Evolutionary conservation across 2,888 invertebrate genomes (phyloP).

Genomic region (Drosophila greeni): DNA sequence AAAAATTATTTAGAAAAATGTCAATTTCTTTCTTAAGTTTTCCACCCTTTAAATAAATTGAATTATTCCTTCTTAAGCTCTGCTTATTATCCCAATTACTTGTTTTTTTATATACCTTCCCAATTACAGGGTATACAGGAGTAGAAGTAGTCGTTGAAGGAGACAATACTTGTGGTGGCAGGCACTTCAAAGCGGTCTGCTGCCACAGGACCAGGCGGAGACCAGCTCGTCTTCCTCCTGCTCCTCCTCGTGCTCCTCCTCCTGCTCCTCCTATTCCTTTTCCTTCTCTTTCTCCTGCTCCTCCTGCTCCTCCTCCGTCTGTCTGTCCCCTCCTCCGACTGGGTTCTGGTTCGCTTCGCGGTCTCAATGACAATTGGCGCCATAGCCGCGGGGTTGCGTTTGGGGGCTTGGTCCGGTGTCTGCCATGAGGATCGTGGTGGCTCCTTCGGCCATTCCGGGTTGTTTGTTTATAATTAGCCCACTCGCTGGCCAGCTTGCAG

Average conservation of each 20-base stretch:
- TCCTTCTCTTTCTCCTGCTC: not conserved
- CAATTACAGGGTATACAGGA: slow-evolving; percentile 9
- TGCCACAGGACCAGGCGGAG: slow-evolving; percentile 29
- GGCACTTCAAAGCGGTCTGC: slow-evolving; percentile 29
- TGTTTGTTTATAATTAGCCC: slow-evolving; percentile 72
- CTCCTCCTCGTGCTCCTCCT: no score
- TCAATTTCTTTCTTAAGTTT: no score
- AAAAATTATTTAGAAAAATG: no score
- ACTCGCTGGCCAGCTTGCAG: slow-evolving; percentile 22
- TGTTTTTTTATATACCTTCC: not conserved
- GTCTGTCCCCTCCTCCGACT: not conserved
- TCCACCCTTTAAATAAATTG: no score
- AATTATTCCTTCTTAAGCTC: not conserved
- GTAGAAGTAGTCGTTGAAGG: not conserved
- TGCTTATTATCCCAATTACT: not conserved
- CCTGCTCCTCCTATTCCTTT: not conserved
- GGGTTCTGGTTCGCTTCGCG: slow-evolving; percentile 33
- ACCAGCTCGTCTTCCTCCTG: not conserved
- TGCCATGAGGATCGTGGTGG: slow-evolving; percentile 34
- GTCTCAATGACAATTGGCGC: slow-evolving; percentile 71
- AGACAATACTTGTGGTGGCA: slow-evolving; percentile 14
- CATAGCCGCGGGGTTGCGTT: slow-evolving; percentile 64
- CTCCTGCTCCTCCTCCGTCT: not conserved
- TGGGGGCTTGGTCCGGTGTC: slow-evolving; percentile 21
- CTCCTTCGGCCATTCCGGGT: slow-evolving; percentile 32